Evolutionary conservation across 2,113 vertebrate species (phyloP).

Genomic region (Bungarus multicinctus): DNA sequence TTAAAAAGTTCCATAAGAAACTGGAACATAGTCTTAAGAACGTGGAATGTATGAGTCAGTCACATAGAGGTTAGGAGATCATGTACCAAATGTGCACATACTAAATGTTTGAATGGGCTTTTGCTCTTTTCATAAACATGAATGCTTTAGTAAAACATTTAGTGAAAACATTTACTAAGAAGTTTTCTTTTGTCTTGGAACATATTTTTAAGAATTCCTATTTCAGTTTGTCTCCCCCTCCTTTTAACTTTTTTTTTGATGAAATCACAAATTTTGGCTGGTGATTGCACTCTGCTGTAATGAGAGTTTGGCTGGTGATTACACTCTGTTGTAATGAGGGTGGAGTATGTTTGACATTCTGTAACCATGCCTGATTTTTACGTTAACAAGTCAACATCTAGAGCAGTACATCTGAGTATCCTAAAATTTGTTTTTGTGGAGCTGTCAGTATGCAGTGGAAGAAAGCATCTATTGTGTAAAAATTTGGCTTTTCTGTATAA

Average conservation of each 20-base stretch:
- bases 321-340: slow-evolving; percentile 54
- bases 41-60: slow-evolving; percentile 63
- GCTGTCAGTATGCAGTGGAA: not conserved
- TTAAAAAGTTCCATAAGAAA: slow-evolving; percentile 65
- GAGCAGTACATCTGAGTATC: slow-evolving; percentile 30
- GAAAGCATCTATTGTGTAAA: slow-evolving; percentile 23
- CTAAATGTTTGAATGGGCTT: slow-evolving; percentile 31
- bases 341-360: slow-evolving; percentile 53
- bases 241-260: slow-evolving; percentile 46
- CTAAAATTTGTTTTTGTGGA: slow-evolving; percentile 36
- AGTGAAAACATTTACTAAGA: slow-evolving; percentile 16
- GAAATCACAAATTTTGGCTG: slow-evolving; percentile 50
- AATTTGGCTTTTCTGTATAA: not conserved
- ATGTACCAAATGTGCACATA: slow-evolving; percentile 30
- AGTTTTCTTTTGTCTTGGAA: slow-evolving; percentile 17
- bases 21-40: slow-evolving; percentile 53
- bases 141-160: slow-evolving; percentile 8
- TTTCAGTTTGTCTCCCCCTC: slow-evolving; percentile 1
- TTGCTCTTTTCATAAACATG: slow-evolving; percentile 16
- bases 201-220: slow-evolving; percentile 23
- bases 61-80: slow-evolving; percentile 34
- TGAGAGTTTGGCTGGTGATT: slow-evolving; percentile 49
- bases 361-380: slow-evolving; percentile 45
- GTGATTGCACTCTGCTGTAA: slow-evolving; percentile 47
- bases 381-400: slow-evolving; percentile 29